Conservation (phyloP, 2,797 vertebrate species). For the Rhynchotus rufescens region DNA sequence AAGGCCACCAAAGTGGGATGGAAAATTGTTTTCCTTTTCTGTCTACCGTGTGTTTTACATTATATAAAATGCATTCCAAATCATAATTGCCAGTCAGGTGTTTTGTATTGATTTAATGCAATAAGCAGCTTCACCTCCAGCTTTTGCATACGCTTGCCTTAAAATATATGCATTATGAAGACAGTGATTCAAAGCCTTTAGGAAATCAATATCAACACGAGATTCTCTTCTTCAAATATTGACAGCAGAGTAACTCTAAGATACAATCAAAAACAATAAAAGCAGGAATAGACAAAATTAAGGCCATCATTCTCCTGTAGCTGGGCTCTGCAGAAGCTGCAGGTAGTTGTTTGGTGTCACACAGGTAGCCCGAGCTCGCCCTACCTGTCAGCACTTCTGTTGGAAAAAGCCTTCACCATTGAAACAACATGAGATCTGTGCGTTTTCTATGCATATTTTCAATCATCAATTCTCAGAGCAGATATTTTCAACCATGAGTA, state of each 20-base stretch:
- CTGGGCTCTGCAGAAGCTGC: not conserved
- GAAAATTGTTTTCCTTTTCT: not conserved
- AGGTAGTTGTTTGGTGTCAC: not conserved
- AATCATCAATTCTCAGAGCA: not conserved
- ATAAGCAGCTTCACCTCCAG: slow-evolving; percentile 52
- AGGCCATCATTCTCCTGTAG: not conserved
- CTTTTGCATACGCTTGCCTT: slow-evolving; percentile 48
- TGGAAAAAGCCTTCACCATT: not conserved
- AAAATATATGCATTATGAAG: slow-evolving; percentile 64
- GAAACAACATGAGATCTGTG: not conserved
- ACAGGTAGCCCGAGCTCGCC: not conserved
- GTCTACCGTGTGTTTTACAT: not conserved
- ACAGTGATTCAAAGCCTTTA: slow-evolving; percentile 45
- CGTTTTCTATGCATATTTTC: not conserved
- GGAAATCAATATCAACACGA: slow-evolving; percentile 54
- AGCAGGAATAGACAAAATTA: not conserved
- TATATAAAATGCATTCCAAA: slow-evolving; percentile 5
- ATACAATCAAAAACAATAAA: slow-evolving; percentile 55
- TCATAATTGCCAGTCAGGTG: slow-evolving; percentile 15
- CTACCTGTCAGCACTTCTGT: not conserved
- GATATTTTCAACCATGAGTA: not conserved
- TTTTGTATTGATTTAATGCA: slow-evolving; percentile 64
- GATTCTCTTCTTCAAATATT: slow-evolving; percentile 59
- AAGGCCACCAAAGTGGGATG: not conserved
- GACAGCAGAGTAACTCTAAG: slow-evolving; percentile 53